Evolutionary conservation across 2,113 vertebrate genomes (phyloP).

Genomic region (Pelmatolapia mariae): DNA sequence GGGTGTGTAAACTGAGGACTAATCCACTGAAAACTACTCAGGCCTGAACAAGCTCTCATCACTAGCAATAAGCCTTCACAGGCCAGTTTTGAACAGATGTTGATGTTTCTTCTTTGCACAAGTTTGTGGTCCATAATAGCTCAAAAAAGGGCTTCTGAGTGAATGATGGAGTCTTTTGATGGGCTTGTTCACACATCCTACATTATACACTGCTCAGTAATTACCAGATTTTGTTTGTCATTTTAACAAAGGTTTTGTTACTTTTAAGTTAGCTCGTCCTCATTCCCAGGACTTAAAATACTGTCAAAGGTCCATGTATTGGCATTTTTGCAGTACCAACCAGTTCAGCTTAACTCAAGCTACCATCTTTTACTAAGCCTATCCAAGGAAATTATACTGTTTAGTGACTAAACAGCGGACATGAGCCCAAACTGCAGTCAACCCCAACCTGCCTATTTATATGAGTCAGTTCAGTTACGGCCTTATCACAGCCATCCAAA

Average conservation of each 20-base stretch:
- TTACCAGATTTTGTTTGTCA: background rate
- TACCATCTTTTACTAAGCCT: background rate
- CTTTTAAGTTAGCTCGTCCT: background rate
- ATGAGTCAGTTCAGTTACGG: background rate
- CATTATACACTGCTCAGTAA: background rate
- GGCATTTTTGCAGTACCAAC: background rate
- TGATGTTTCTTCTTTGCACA: background rate
- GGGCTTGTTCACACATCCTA: background rate
- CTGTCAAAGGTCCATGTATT: background rate
- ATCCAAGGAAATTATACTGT: background rate
- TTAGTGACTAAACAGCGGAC: background rate
- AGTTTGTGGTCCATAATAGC: background rate
- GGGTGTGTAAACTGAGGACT: background rate
- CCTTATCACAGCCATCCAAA: background rate
- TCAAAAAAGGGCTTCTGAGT: background rate
- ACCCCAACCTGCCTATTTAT: background rate
- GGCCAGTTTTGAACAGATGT: background rate
- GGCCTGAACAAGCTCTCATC: background rate
- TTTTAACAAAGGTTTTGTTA: background rate
- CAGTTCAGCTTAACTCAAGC: background rate
- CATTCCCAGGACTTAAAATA: background rate
- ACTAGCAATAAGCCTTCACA: background rate
- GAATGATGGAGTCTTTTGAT: background rate
- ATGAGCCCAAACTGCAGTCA: background rate
- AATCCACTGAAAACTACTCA: background rate